Percentiles rank a stretch among this genome's conserved stretches.
phyloP scores from a whole-genome alignment of 1,140 invertebrate genomes.

The Spodoptera frugiperda region DNA sequence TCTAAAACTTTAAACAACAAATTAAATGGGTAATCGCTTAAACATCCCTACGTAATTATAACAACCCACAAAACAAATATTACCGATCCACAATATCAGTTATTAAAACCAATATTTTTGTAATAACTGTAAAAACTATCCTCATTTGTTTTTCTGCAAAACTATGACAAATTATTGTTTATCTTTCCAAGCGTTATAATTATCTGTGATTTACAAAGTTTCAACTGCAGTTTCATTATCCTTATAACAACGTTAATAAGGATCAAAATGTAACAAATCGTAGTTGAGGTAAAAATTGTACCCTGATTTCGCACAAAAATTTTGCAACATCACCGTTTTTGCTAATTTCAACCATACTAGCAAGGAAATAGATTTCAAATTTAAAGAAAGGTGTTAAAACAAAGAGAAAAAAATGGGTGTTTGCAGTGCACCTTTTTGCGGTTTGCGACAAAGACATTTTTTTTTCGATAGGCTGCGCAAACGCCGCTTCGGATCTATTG shows the following conservation, averaged over 20 bases:
- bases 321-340: not conserved
- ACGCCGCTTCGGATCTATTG: constrained; percentile 66
- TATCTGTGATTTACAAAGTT: constrained; percentile 42
- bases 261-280: not conserved
- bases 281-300: not conserved
- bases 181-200: constrained; percentile 68
- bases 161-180: constrained; percentile 63
- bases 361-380: not conserved
- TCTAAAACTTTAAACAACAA: not conserved
- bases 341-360: not conserved
- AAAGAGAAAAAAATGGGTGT: constrained; percentile 33
- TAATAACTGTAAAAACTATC: constrained; percentile 48
- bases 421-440: constrained; percentile 58
- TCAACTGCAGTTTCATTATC: not conserved
- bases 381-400: not conserved
- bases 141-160: constrained; percentile 48
- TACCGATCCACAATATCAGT: constrained; percentile 41
- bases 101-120: constrained; percentile 61
- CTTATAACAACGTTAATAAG: not conserved
- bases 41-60: constrained; percentile 8
- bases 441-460: constrained; percentile 75
- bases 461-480: constrained; percentile 62
- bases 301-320: constrained; percentile 20
- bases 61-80: constrained; percentile 51
- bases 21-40: not conserved